phyloP scores from a whole-genome alignment of 2,113 vertebrate genomes.

The Microcebus ravelobensis region DNA sequence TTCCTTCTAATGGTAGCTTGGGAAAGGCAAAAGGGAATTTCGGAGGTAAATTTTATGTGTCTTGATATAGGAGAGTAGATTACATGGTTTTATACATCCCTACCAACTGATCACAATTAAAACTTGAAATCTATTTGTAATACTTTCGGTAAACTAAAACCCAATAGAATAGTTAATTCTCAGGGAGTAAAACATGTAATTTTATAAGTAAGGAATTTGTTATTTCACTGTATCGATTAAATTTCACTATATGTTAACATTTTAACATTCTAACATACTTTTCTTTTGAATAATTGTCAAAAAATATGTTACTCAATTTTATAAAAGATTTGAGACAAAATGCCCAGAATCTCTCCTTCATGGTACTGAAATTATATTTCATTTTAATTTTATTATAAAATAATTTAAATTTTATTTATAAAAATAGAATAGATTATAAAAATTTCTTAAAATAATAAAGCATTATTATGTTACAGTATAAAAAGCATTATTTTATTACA shows the following conservation, averaged over 20 bases:
- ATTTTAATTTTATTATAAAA: background rate
- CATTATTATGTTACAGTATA: background rate
- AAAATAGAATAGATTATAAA: background rate
- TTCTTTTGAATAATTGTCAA: background rate
- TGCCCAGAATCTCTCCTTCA: background rate
- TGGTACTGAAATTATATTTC: background rate
- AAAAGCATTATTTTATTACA: background rate
- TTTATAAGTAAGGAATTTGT: background rate
- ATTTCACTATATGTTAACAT: background rate
- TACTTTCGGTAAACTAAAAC: background rate
- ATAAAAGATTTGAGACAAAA: background rate
- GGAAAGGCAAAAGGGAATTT: background rate
- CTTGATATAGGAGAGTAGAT: background rate
- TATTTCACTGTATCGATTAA: background rate
- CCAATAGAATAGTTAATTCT: background rate
- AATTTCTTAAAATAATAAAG: background rate
- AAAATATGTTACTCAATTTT: background rate
- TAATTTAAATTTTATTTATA: background rate
- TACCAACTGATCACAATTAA: background rate
- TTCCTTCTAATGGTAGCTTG: background rate
- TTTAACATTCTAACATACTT: background rate
- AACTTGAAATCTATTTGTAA: background rate
- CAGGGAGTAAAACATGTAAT: background rate
- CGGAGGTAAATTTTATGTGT: background rate
- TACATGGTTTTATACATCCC: background rate